A percentile compares a stretch with the other conserved stretches of the same genome.
Evolutionary conservation across 1,140 invertebrate species (phyloP).

Genomic region (Drosophila gunungcola): DNA sequence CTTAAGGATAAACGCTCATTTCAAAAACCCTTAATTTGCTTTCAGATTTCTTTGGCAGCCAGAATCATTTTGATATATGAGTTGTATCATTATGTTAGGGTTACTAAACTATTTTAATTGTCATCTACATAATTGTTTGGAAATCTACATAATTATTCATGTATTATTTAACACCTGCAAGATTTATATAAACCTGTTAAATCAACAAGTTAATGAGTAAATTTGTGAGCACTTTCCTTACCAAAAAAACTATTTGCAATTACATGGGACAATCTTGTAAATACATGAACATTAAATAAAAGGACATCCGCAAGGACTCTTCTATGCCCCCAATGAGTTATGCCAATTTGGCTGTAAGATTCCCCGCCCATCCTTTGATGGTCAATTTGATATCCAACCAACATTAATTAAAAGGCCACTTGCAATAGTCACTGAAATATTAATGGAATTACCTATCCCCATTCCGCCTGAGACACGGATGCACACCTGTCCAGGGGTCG

Average conservation of each 20-base stretch:
- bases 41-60: too few relatives aligned
- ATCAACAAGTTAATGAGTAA: not conserved
- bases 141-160: too few relatives aligned
- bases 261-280: too few relatives aligned
- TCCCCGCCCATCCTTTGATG: not conserved
- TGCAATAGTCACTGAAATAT: slow-evolving; percentile 37
- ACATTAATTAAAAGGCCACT: slow-evolving; percentile 22
- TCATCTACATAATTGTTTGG: too few relatives aligned
- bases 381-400: slow-evolving; percentile 7
- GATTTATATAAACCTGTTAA: not conserved
- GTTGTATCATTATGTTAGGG: too few relatives aligned
- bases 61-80: too few relatives aligned
- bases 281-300: not conserved
- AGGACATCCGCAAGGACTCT: not conserved
- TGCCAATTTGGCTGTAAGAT: not conserved
- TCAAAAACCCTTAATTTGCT: too few relatives aligned
- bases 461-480: not conserved
- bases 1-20: too few relatives aligned
- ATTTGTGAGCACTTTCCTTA: not conserved
- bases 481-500: slow-evolving; percentile 14
- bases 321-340: not conserved
- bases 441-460: slow-evolving; percentile 34
- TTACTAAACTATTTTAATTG: too few relatives aligned
- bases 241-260: not conserved
- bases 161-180: too few relatives aligned